Evolutionary conservation across 2,113 vertebrate genomes (phyloP), one percentile per base, ranked within the genome.

Genomic region (Jaculus jaculus): DNA sequence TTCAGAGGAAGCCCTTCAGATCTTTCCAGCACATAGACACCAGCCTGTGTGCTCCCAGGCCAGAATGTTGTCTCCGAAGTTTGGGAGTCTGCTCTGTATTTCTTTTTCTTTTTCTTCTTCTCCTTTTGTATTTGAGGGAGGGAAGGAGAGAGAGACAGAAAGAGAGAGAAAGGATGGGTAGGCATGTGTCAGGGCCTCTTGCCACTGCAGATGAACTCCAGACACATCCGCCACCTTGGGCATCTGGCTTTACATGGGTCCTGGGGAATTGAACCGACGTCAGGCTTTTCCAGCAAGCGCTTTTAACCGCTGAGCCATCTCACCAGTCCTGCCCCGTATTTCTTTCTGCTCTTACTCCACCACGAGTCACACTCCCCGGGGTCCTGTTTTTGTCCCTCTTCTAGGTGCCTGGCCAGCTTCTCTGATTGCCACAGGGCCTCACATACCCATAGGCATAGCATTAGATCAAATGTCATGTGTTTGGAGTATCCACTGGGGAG

Each of bases 401-500:
- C 18, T 16, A 60, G 60, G 71, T 6, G 20, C 37, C 21, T 58
- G 12, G 60, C 21, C 47, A 9, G 60, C 68, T 47, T 83, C 26
- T 69, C 82, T 39, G 73, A 61, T 4, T 28, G 74, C 72, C 28
- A 72, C 34, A 8, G 89, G 51, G 88, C 82, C 73, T 58, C n/a
- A 58, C 66, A 26, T 37, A 23, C 73, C 73, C 80, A 82, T 37
- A 89, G 84, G 65, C 63, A 37, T 34, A 34, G 32, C 68, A 84
- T 88, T 96, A 30, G 60, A 30, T 73, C 90, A 79, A 80, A 88
- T 60, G 21, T 58, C 79, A 30, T 90, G 80, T 47, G 92, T 96
- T 83, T 88, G 39, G 88, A 90, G 78, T 91, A 94, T 69, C 84
- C 85, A 12, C 54, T 54, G 11, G 54, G 54, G 54, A 54, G 54